Evolutionary conservation across 1,140 invertebrate genomes (phyloP).

Genomic region (Brachionus rubens): DNA sequence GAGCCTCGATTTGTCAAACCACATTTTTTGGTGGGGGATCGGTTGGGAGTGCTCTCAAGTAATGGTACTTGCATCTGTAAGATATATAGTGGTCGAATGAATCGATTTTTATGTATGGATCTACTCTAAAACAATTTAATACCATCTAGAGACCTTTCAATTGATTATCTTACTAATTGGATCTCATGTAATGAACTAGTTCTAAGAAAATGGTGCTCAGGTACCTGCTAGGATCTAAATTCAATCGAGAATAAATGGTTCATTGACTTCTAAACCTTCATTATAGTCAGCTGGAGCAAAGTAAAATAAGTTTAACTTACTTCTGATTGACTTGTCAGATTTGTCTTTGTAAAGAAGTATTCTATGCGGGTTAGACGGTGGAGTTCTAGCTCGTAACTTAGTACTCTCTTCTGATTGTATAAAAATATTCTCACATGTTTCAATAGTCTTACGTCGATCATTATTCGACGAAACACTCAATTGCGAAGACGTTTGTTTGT

Average conservation of each 20-base stretch:
- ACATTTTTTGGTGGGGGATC: not conserved
- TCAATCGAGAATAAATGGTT: too few relatives aligned
- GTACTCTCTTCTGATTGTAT: conserved; percentile 43
- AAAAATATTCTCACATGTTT: conserved; percentile 46
- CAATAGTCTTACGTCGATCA: conserved; percentile 45
- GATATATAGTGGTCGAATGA: not conserved
- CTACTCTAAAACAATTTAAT: not conserved
- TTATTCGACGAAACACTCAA: conserved; percentile 37
- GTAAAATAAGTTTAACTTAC: conserved; percentile 9
- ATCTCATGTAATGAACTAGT: too few relatives aligned
- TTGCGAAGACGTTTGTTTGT: conserved; percentile 1
- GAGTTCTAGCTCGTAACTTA: conserved; percentile 42
- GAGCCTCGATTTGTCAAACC: not conserved
- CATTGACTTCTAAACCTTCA: too few relatives aligned
- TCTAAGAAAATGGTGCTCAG: too few relatives aligned
- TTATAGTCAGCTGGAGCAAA: too few relatives aligned
- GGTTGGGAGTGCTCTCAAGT: not conserved
- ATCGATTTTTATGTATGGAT: not conserved
- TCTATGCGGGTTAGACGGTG: conserved; percentile 44
- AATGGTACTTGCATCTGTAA: not conserved
- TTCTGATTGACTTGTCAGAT: conserved; percentile 40
- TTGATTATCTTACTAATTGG: not conserved
- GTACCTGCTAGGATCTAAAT: too few relatives aligned
- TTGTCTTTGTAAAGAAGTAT: conserved; percentile 40
- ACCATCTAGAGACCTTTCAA: not conserved